Conservation (phyloP, 2,797 vertebrate species). For the Ibycter americanus region DNA sequence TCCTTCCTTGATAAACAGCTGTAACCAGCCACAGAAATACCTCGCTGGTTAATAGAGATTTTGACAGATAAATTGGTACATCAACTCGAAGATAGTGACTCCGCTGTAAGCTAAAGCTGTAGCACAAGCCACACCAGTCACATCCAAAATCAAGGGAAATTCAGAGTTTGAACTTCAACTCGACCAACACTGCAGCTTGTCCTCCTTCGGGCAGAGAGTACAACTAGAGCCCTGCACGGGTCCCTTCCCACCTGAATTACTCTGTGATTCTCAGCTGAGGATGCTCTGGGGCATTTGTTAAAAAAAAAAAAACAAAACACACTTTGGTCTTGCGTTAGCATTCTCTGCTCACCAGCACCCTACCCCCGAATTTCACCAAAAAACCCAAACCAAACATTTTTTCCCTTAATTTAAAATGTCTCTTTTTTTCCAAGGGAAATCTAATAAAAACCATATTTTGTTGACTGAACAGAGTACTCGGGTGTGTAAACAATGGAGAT, state of each 20-base stretch:
- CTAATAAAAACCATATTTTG: slow-evolving; percentile 12
- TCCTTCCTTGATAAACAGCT: not conserved
- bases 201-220: not conserved
- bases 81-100: not conserved
- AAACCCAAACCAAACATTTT: slow-evolving; percentile 11
- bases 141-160: not conserved
- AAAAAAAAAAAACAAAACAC: not conserved
- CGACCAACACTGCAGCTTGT: not conserved
- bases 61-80: not conserved
- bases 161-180: not conserved
- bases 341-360: not conserved
- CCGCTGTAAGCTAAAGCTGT: rapidly evolving
- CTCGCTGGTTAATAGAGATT: not conserved
- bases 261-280: not conserved
- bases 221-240: not conserved
- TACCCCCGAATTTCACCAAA: not conserved
- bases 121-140: not conserved
- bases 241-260: not conserved
- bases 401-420: not conserved
- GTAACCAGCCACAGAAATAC: not conserved
- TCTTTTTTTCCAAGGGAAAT: not conserved
- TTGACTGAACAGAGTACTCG: not conserved
- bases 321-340: not conserved
- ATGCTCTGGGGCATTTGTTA: not conserved
- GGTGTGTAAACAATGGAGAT: slow-evolving; percentile 31